Conservation (phyloP, 2,888 invertebrate species). For the Dryococelus australis region DNA sequence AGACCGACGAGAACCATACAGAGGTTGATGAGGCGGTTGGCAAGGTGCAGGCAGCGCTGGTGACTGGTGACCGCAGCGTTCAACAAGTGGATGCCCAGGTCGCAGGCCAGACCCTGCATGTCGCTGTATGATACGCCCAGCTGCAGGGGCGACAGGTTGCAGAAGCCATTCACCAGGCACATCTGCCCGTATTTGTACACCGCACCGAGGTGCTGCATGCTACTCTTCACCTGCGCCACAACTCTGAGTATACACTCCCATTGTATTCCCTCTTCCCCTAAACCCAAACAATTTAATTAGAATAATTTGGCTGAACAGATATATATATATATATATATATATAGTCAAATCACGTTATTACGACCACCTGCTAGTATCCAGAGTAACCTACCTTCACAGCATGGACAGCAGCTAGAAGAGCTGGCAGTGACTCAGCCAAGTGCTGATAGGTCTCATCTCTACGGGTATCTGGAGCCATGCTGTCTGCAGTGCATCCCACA, state of each 20-base stretch:
- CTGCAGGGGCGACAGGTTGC: background rate
- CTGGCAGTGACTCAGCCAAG: too few relatives aligned
- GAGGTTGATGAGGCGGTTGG: background rate
- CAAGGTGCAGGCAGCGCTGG: background rate
- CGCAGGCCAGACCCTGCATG: background rate
- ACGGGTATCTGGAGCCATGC: too few relatives aligned
- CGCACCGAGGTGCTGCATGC: background rate
- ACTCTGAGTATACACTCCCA: background rate
- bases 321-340: too few relatives aligned
- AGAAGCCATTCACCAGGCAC: constrained; percentile 1
- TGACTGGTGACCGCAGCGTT: background rate
- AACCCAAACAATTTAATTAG: too few relatives aligned
- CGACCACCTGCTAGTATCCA: too few relatives aligned
- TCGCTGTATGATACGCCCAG: background rate
- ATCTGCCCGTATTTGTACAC: background rate
- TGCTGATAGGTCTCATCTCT: too few relatives aligned
- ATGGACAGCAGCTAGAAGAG: too few relatives aligned
- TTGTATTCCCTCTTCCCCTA: too few relatives aligned
- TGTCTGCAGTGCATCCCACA: too few relatives aligned
- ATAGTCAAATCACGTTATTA: too few relatives aligned
- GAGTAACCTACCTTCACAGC: too few relatives aligned
- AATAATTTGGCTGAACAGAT: too few relatives aligned
- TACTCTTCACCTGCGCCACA: background rate
- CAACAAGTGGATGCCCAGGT: background rate
- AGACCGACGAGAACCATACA: background rate